Evolutionary conservation across 2,113 vertebrate genomes (phyloP), one percentile per base, ranked within the genome.

Genomic region (Circaetus cinerascens): DNA sequence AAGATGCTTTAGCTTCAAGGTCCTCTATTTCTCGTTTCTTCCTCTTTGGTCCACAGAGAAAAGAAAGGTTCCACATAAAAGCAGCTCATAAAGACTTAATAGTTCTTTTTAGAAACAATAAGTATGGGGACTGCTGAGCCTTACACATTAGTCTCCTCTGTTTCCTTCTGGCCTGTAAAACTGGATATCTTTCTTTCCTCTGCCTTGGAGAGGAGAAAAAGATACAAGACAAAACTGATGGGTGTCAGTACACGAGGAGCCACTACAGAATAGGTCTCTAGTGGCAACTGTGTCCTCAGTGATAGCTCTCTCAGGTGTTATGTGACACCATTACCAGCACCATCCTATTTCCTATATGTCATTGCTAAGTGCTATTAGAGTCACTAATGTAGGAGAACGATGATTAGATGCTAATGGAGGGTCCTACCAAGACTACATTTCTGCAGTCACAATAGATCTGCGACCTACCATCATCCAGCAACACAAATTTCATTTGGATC

Each of bases 161-260:
- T 73, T 93, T 94, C 67, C 71, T 93, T 94, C 62, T 94, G 67
- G 78, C 67, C 86, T 95, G 45, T 93, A 72, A 92, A 95, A 95
- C 45, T 62, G 38, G 25, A 15, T 63, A 67, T 55, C 88, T 82
- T 94, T 78, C 48, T 74, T 81, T 89, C 19, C 53, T 90, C 62
- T 88, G 57, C 74, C 55, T 46, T 57, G 26, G 29, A 76, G 41
- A 62, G 83, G 57, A 90, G 40, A 63, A 48, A 81, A 75, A 38
- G 62, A 32, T 17, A n/a, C 12, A 26, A 88, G 29, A 45, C 53
- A 72, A 60, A 87, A 60, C 34, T 55, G 69, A 36, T 40, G 1
- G 16, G 16, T 85, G 34, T 43, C 62, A 15, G 18, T 40, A 18
- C 32, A 50, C 29, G 57, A 79, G 32, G 20, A 95, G 46, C 50